These are phyloP conservation scores for Hecatera dysodea DNA, from an alignment of 2,888 invertebrate genomes.

Conservation along the genomic window DNA sequence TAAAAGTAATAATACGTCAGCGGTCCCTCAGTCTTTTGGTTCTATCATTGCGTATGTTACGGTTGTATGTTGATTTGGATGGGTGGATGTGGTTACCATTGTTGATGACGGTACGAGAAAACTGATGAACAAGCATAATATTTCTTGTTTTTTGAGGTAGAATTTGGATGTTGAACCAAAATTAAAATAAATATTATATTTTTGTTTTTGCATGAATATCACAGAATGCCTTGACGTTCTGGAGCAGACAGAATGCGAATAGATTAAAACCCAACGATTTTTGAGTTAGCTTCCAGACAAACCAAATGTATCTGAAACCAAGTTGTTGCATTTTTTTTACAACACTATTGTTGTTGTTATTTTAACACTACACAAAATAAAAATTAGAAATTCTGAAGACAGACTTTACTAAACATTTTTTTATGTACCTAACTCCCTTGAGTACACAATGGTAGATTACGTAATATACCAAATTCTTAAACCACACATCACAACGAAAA, in stretches of 20 bases:
- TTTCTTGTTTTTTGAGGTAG: neutral
- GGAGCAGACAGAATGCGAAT: no score
- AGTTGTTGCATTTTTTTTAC: no score
- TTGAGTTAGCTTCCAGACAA: no score
- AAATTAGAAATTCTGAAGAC: no score
- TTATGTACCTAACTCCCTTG: neutral
- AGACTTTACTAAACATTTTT: no score
- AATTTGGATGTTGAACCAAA: neutral
- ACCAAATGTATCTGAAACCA: no score
- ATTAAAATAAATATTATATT: no score
- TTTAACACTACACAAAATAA: no score
- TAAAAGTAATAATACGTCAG: slow-evolving; percentile 89
- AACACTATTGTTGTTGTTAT: no score
- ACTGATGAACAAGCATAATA: neutral
- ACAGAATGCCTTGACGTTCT: no score
- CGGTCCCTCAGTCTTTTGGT: slow-evolving; percentile 87
- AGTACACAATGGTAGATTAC: neutral
- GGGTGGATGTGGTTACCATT: slow-evolving; percentile 76
- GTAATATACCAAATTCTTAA: neutral
- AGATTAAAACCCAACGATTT: no score
- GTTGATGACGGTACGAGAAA: slow-evolving; percentile 61
- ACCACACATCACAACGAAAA: slow-evolving; percentile 60
- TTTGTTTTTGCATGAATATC: no score
- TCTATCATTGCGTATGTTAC: slow-evolving; percentile 82
- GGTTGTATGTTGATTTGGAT: slow-evolving; percentile 85